Percentiles rank a stretch among this genome's conserved stretches.
phyloP scores from a whole-genome alignment of 2,888 invertebrate species.

The Lasiommata megera region DNA sequence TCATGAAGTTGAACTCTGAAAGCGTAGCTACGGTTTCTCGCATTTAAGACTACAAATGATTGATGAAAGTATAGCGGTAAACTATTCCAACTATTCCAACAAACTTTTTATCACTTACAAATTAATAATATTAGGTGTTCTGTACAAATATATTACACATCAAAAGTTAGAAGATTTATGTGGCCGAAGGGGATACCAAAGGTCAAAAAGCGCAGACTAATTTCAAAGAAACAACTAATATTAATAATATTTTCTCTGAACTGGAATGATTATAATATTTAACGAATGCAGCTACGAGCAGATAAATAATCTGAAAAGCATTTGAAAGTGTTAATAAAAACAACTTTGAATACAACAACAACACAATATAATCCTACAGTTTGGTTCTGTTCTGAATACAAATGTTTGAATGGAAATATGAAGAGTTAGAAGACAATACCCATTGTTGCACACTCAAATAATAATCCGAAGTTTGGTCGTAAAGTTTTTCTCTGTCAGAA shows the following conservation, averaged over 20 bases:
- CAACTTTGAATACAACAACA: too few relatives aligned
- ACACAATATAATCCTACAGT: background rate
- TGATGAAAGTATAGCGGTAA: slow-evolving; percentile 2
- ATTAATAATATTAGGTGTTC: background rate
- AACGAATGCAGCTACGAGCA: too few relatives aligned
- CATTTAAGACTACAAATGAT: slow-evolving; percentile 7
- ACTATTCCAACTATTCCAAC: background rate
- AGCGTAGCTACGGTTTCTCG: background rate
- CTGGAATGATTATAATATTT: too few relatives aligned
- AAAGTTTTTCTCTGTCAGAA: slow-evolving; percentile 15
- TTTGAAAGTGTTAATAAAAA: too few relatives aligned
- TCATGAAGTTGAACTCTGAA: slow-evolving; percentile 4
- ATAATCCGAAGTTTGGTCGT: slow-evolving; percentile 16
- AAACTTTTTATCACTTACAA: slow-evolving; percentile 7
- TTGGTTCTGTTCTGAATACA: background rate
- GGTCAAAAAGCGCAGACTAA: background rate
- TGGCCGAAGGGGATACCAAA: background rate
- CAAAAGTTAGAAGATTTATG: slow-evolving; percentile 1
- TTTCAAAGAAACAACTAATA: background rate
- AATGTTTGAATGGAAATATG: slow-evolving; percentile 9
- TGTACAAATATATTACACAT: background rate
- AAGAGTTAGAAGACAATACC: slow-evolving; percentile 15
- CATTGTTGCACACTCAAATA: slow-evolving; percentile 20
- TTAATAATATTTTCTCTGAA: background rate
- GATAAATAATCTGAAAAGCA: too few relatives aligned